Evolutionary conservation across 2,113 vertebrate species (phyloP).

Genomic region (Poecile atricapillus): DNA sequence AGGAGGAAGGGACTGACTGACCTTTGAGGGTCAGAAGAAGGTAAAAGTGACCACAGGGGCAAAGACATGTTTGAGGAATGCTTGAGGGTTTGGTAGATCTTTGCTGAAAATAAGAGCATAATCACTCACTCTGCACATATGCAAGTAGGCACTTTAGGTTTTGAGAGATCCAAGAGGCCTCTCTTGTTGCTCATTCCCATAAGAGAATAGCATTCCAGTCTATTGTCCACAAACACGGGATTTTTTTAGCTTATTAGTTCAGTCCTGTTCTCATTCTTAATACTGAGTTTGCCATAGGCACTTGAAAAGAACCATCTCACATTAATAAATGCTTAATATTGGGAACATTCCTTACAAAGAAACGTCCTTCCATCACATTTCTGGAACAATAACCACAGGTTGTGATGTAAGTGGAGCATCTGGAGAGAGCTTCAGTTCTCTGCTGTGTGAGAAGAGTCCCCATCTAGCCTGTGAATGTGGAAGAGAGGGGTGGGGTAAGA

Average conservation of each 20-base stretch:
- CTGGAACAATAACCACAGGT: not conserved
- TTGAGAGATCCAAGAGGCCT: not conserved
- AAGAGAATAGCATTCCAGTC: not conserved
- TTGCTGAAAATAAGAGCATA: not conserved
- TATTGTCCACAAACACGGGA: accelerated
- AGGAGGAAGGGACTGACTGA: not conserved
- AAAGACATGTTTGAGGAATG: not conserved
- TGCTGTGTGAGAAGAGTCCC: not conserved
- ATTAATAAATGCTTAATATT: not conserved
- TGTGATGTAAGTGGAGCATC: not conserved
- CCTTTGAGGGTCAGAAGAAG: not conserved
- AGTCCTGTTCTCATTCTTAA: not conserved
- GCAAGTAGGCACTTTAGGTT: not conserved
- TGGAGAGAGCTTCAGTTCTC: not conserved
- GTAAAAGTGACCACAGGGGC: not conserved
- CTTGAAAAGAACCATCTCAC: not conserved
- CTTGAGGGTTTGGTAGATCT: not conserved
- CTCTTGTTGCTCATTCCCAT: not conserved
- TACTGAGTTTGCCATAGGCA: not conserved
- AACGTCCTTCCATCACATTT: not conserved
- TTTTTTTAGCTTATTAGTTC: not conserved
- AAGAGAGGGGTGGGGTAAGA: accelerated
- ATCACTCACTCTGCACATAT: not conserved
- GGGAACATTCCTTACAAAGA: not conserved
- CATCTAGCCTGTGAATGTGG: not conserved